Conservation (phyloP, 2,113 vertebrate species). For the Dasyurus viverrinus region DNA sequence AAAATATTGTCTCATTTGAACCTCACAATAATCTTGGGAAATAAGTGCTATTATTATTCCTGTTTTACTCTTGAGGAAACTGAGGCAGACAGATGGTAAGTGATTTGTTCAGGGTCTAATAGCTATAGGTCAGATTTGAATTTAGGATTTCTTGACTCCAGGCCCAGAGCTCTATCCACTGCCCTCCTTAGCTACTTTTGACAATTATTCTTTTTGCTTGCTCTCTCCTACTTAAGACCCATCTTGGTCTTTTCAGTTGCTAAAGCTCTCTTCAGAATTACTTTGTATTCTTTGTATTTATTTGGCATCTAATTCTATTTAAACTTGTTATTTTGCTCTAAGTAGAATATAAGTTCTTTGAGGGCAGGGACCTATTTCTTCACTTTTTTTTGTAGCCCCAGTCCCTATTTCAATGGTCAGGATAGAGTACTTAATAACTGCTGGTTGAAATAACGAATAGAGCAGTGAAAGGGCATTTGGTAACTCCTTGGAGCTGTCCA, state of each 20-base stretch:
- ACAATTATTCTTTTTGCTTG: neutral
- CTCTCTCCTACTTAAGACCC: neutral
- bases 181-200: neutral
- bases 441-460: neutral
- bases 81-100: neutral
- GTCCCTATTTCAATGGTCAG: neutral
- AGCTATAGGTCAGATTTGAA: neutral
- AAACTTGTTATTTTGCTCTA: neutral
- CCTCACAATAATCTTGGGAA: neutral
- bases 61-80: neutral
- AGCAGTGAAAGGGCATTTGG: neutral
- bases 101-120: neutral
- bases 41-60: neutral
- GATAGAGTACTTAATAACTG: neutral
- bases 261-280: neutral
- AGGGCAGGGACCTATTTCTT: neutral
- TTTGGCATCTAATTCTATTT: neutral
- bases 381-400: neutral
- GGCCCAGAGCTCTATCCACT: neutral
- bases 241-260: neutral
- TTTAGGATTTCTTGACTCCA: neutral
- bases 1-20: neutral
- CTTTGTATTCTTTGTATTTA: neutral
- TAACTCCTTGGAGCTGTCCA: neutral
- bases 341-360: neutral